Conservation (phyloP, 2,797 vertebrate genomes). For the Anguilla pacifica region DNA sequence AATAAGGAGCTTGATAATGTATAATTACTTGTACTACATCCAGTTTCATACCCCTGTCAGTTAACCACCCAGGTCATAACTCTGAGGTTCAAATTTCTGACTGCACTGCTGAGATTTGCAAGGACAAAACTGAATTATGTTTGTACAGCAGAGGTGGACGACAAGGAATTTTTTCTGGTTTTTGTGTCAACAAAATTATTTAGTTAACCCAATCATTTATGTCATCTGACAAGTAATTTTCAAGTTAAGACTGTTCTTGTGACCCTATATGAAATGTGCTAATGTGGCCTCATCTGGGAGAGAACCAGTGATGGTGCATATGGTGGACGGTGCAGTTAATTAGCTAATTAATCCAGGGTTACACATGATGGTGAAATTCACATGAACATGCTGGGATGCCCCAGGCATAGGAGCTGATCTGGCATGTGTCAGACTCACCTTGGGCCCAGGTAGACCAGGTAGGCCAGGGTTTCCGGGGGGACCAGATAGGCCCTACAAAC, state of each 20-base stretch:
- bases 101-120: background rate
- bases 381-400: constrained; percentile 2
- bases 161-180: background rate
- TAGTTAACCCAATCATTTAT: no score
- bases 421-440: constrained; percentile 75
- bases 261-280: no score
- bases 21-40: background rate
- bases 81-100: background rate
- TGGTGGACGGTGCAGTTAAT: no score
- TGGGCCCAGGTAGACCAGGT: constrained; percentile 85
- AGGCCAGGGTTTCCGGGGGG: constrained; percentile 89
- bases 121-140: background rate
- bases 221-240: no score
- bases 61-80: background rate
- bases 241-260: no score
- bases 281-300: no score
- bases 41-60: background rate
- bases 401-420: background rate
- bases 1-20: no score
- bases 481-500: constrained; percentile 83
- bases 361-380: constrained; percentile 16
- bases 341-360: no score
- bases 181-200: background rate
- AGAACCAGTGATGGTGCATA: no score
- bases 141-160: background rate